These are phyloP conservation scores for Drosophila mayri DNA, from an alignment of 1,140 invertebrate genomes.

Conservation along the genomic window DNA sequence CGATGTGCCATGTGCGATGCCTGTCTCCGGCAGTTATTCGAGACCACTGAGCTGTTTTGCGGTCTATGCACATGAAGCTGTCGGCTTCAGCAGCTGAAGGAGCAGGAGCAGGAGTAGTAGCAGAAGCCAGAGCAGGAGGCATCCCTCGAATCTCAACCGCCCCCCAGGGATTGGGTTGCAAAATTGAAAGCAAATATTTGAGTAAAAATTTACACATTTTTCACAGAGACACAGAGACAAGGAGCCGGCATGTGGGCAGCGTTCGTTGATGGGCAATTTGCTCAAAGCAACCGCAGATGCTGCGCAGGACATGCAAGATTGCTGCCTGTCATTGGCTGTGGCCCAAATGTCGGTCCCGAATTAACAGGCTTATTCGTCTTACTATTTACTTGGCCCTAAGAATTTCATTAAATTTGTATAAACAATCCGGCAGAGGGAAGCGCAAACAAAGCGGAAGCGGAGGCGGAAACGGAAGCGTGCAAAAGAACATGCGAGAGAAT, in stretches of 20 bases:
- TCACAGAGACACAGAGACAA: constrained; percentile 21
- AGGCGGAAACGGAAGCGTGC: constrained; percentile 18
- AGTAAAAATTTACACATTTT: constrained; percentile 77
- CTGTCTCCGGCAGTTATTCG: constrained; percentile 73
- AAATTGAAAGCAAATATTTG: constrained; percentile 84
- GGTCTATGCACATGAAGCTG: constrained; percentile 74
- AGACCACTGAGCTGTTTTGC: constrained; percentile 77
- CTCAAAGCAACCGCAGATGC: constrained; percentile 59
- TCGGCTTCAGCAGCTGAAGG: constrained; percentile 49
- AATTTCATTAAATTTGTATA: constrained; percentile 62
- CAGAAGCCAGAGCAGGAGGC: not conserved
- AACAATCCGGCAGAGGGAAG: constrained; percentile 28
- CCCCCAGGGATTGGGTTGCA: constrained; percentile 20
- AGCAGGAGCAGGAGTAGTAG: not conserved
- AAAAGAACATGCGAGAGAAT: constrained; percentile 44
- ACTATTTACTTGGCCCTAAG: constrained; percentile 52
- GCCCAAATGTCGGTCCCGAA: constrained; percentile 12
- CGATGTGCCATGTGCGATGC: constrained; percentile 17
- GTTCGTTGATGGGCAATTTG: constrained; percentile 59
- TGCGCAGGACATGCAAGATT: constrained; percentile 41
- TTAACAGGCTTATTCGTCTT: constrained; percentile 44
- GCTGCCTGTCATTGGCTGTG: constrained; percentile 18
- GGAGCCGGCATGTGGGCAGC: constrained; percentile 36
- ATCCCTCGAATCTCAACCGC: constrained; percentile 44
- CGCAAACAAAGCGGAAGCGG: constrained; percentile 33